These are phyloP conservation scores for Sebastes fasciatus DNA, from an alignment of 2,113 vertebrate genomes.

Conservation along the genomic window DNA sequence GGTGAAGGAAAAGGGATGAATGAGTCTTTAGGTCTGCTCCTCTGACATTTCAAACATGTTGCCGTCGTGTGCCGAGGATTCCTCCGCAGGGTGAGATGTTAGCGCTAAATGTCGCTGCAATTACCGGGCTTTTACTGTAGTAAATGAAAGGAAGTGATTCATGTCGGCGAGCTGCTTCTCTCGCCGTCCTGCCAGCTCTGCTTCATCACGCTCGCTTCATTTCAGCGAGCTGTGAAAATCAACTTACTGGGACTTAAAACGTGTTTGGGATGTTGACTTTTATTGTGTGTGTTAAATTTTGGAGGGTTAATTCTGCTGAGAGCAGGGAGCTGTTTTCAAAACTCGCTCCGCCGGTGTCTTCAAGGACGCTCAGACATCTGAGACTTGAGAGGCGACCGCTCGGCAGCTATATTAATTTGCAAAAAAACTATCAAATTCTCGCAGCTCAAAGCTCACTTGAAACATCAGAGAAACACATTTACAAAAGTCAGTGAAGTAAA, in stretches of 20 bases:
- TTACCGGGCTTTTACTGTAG: slow-evolving; percentile 37
- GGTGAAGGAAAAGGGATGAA: slow-evolving; percentile 13
- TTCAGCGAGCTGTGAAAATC: slow-evolving; percentile 29
- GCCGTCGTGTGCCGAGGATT: slow-evolving; percentile 23
- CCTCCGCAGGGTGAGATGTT: slow-evolving; percentile 14
- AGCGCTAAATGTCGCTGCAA: slow-evolving; percentile 27
- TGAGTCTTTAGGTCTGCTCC: slow-evolving; percentile 17
- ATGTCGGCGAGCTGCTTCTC: slow-evolving; percentile 1
- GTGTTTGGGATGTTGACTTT: slow-evolving; percentile 30
- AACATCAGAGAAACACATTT: no score
- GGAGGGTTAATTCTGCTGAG: background rate
- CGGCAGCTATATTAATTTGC: no score
- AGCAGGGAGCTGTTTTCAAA: background rate
- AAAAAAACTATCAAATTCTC: no score
- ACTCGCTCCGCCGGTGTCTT: slow-evolving; percentile 17
- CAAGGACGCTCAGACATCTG: slow-evolving; percentile 26
- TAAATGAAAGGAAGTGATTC: slow-evolving; percentile 49
- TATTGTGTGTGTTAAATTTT: slow-evolving; percentile 4
- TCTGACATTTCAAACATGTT: slow-evolving; percentile 43
- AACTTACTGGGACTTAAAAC: background rate
- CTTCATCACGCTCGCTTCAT: slow-evolving; percentile 9
- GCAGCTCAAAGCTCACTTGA: no score
- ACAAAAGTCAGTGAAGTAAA: no score
- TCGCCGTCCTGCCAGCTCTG: background rate
- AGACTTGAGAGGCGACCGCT: background rate